These are phyloP conservation scores for Nesometra sesokonis DNA, from an alignment of 35 echinoderm and acorn worm genomes.

Conservation along the genomic window DNA sequence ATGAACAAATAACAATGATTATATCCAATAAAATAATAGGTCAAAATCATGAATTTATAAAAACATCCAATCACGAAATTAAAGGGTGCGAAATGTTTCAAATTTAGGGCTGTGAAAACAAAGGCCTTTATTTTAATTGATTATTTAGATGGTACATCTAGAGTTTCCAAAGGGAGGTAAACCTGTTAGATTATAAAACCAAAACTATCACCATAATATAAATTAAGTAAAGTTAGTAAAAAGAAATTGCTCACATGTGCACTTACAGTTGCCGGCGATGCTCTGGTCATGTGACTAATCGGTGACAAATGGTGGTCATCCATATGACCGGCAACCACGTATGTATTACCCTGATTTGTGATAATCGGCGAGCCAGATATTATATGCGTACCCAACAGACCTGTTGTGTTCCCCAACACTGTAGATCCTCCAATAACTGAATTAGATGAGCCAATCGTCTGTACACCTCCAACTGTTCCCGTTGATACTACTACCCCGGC, in stretches of 20 bases:
- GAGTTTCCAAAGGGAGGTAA: too few relatives aligned
- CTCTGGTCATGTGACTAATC: constrained; percentile 86
- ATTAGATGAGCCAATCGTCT: constrained; percentile 62
- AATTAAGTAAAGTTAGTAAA: neutral
- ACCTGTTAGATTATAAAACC: too few relatives aligned
- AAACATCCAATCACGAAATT: too few relatives aligned
- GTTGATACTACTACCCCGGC: constrained; percentile 10
- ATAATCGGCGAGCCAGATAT: constrained; percentile 73
- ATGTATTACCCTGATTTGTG: constrained; percentile 69
- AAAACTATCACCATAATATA: neutral
- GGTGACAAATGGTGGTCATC: constrained; percentile 80
- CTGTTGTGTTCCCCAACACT: constrained; percentile 27
- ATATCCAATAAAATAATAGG: too few relatives aligned
- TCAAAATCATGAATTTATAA: too few relatives aligned
- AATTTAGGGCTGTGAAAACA: too few relatives aligned
- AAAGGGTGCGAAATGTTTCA: too few relatives aligned
- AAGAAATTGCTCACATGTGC: neutral
- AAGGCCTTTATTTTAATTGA: too few relatives aligned
- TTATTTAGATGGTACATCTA: too few relatives aligned
- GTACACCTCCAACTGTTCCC: constrained; percentile 39
- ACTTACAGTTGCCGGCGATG: constrained; percentile 98
- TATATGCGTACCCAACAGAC: constrained; percentile 49
- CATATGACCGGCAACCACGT: constrained; percentile 70
- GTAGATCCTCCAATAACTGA: constrained; percentile 39
- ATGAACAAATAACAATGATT: too few relatives aligned